A percentile compares a stretch with the other conserved stretches of the same genome.
Evolutionary conservation across 2,888 invertebrate genomes (phyloP).

Genomic region (Lissocephala sabroskyi): DNA sequence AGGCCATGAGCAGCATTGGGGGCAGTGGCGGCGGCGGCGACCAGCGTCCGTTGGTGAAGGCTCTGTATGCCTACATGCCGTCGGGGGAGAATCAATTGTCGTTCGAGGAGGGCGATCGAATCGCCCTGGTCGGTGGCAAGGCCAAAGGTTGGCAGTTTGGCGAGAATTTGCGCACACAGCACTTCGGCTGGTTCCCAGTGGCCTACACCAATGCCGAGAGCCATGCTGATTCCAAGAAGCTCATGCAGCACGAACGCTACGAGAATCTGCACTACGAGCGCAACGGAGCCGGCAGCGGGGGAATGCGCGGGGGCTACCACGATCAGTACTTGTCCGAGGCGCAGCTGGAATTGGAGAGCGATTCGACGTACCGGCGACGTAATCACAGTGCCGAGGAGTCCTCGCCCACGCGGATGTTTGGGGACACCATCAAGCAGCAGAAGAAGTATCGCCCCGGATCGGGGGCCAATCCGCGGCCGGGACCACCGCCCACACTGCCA

Average conservation of each 20-base stretch:
- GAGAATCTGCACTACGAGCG: slow-evolving; percentile 68
- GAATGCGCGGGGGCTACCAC: slow-evolving; percentile 59
- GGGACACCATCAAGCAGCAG: slow-evolving; percentile 77
- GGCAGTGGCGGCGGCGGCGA: slow-evolving; percentile 72
- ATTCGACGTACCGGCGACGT: slow-evolving; percentile 60
- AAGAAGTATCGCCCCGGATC: slow-evolving; percentile 75
- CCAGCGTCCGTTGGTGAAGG: slow-evolving; percentile 85
- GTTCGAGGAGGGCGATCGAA: slow-evolving; percentile 91
- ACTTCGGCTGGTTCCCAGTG: slow-evolving; percentile 95
- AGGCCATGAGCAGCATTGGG: too few relatives aligned
- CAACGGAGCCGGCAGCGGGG: slow-evolving; percentile 30
- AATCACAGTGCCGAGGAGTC: slow-evolving; percentile 68
- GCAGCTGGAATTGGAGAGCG: slow-evolving; percentile 56
- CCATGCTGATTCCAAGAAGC: slow-evolving; percentile 39
- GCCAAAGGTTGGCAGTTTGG: slow-evolving; percentile 98
- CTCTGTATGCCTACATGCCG: slow-evolving; percentile 91
- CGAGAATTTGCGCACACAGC: slow-evolving; percentile 92
- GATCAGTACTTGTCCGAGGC: slow-evolving; percentile 54
- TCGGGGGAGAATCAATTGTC: slow-evolving; percentile 92
- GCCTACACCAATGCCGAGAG: slow-evolving; percentile 92
- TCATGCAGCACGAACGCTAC: slow-evolving; percentile 43
- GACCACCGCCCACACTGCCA: slow-evolving; percentile 82
- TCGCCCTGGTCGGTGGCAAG: slow-evolving; percentile 89
- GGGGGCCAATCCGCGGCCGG: slow-evolving; percentile 76
- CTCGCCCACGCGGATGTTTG: slow-evolving; percentile 81